Conservation (phyloP, 2,888 invertebrate genomes). For the Asteroscopus sphinx region DNA sequence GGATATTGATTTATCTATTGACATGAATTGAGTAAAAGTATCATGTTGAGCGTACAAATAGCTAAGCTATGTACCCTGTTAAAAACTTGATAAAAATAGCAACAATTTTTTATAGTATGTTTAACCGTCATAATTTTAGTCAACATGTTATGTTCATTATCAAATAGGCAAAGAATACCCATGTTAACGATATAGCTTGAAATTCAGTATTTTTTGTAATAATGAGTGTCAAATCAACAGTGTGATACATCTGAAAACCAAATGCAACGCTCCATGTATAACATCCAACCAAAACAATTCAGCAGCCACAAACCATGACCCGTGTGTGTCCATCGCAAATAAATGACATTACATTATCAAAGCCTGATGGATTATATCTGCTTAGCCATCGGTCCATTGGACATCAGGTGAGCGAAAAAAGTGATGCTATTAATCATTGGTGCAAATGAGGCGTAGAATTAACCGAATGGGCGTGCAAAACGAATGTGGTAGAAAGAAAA, state of each 20-base stretch:
- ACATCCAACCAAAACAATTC: constrained; percentile 19
- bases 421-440: constrained; percentile 42
- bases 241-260: not conserved
- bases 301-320: constrained; percentile 19
- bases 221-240: too few relatives aligned
- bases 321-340: constrained; percentile 26
- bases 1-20: too few relatives aligned
- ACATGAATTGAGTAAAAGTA: too few relatives aligned
- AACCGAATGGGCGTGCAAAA: constrained; percentile 15
- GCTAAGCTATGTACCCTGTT: too few relatives aligned
- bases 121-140: too few relatives aligned
- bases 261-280: not conserved
- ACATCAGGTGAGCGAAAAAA: constrained; percentile 45
- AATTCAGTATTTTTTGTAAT: too few relatives aligned
- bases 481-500: constrained; percentile 15
- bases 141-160: too few relatives aligned
- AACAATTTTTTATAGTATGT: too few relatives aligned
- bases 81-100: too few relatives aligned
- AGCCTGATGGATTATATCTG: constrained; percentile 41
- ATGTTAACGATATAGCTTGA: too few relatives aligned
- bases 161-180: too few relatives aligned
- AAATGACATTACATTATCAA: constrained; percentile 42
- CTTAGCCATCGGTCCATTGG: constrained; percentile 39
- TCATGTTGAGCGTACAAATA: too few relatives aligned
- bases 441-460: constrained; percentile 28